These are phyloP conservation scores for Melanophora roralis DNA, from an alignment of 2,888 invertebrate species.

Conservation along the genomic window DNA sequence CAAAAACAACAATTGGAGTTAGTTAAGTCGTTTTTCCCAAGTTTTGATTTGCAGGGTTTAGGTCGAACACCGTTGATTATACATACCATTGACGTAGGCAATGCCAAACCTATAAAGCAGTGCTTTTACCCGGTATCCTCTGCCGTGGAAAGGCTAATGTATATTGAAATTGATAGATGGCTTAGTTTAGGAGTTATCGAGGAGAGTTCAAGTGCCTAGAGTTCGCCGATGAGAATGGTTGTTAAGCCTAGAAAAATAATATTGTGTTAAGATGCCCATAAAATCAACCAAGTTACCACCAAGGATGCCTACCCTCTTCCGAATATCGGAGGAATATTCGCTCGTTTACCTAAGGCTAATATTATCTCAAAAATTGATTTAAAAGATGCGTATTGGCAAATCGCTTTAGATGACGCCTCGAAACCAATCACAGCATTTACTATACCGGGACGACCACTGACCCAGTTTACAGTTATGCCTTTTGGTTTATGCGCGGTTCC, in stretches of 20 bases:
- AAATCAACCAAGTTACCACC: slow-evolving; percentile 12
- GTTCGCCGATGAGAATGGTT: slow-evolving; percentile 28
- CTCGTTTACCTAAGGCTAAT: slow-evolving; percentile 39
- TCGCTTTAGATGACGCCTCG: slow-evolving; percentile 42
- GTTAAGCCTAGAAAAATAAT: slow-evolving; percentile 31
- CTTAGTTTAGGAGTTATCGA: slow-evolving; percentile 66
- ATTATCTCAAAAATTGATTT: slow-evolving; percentile 46
- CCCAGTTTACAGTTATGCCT: slow-evolving; percentile 58
- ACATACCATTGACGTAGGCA: slow-evolving; percentile 55
- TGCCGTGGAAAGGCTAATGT: slow-evolving; percentile 52
- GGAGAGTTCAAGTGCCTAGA: slow-evolving; percentile 50
- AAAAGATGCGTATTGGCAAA: slow-evolving; percentile 50
- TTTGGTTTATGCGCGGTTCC: slow-evolving; percentile 48
- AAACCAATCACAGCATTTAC: slow-evolving; percentile 56
- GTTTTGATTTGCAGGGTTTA: slow-evolving; percentile 27
- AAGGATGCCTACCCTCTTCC: slow-evolving; percentile 61
- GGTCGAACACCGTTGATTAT: slow-evolving; percentile 44
- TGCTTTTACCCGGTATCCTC: slow-evolving; percentile 58
- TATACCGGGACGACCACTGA: slow-evolving; percentile 52
- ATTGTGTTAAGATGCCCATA: slow-evolving; percentile 22
- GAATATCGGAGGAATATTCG: slow-evolving; percentile 52
- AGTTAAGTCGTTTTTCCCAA: slow-evolving; percentile 4
- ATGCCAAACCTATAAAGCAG: slow-evolving; percentile 52
- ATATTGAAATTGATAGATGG: slow-evolving; percentile 68
- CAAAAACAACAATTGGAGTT: slow-evolving; percentile 12